Percentiles rank a stretch among this genome's conserved stretches.
phyloP scores from a whole-genome alignment of 2,113 vertebrate genomes.

The Atlantisia rogersi region DNA sequence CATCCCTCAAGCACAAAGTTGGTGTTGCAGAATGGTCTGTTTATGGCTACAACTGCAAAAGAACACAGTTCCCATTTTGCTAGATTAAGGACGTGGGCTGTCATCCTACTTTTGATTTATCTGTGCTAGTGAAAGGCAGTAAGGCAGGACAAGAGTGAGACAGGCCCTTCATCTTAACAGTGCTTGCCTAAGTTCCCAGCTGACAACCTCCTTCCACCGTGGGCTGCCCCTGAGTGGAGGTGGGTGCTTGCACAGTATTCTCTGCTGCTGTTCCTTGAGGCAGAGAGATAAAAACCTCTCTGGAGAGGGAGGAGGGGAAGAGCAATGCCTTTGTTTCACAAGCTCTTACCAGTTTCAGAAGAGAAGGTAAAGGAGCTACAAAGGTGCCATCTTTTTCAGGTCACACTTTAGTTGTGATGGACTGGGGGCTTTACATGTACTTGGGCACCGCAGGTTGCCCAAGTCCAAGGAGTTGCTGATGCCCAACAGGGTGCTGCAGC shows the following conservation, averaged over 20 bases:
- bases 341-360: not conserved
- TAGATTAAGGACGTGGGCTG: not conserved
- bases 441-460: too few species aligned
- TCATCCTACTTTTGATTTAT: not conserved
- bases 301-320: not conserved
- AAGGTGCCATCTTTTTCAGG: not conserved
- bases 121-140: not conserved
- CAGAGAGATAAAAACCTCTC: not conserved
- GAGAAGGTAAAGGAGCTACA: not conserved
- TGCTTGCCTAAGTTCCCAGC: not conserved
- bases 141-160: not conserved
- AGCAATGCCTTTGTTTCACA: not conserved
- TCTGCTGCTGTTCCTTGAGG: not conserved
- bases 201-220: rapidly evolving
- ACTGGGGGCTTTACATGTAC: not conserved
- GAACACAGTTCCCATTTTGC: not conserved
- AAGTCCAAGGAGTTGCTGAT: not conserved
- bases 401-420: not conserved
- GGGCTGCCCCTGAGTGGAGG: not conserved
- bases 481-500: not conserved
- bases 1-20: not conserved
- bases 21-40: not conserved
- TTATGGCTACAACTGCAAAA: not conserved
- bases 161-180: not conserved
- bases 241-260: rapidly evolving